Evolutionary conservation across 2,888 invertebrate genomes (phyloP).

Genomic region (Andrena marginata): DNA sequence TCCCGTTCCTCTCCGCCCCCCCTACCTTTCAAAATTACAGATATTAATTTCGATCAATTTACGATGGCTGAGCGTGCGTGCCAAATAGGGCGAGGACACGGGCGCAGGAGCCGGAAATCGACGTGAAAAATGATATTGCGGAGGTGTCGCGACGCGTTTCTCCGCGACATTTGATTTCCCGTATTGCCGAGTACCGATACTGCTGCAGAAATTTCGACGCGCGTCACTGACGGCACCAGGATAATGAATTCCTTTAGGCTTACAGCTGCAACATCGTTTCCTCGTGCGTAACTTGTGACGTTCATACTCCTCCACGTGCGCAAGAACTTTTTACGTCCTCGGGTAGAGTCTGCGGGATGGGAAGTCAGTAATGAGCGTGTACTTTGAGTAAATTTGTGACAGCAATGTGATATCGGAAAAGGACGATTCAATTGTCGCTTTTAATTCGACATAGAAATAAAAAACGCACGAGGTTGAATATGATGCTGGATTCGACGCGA

Average conservation of each 20-base stretch:
- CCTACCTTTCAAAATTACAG: conserved; percentile 8
- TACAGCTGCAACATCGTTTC: neutral
- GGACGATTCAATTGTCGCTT: too few species aligned
- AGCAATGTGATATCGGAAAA: too few species aligned
- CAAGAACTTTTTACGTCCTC: neutral
- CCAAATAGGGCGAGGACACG: conserved; percentile 8
- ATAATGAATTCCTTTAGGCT: conserved; percentile 13
- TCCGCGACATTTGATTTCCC: conserved; percentile 42
- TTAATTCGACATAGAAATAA: too few species aligned
- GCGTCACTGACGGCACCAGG: neutral
- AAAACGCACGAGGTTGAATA: too few species aligned
- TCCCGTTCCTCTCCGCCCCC: neutral
- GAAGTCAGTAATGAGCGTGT: neutral
- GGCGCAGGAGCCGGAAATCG: neutral
- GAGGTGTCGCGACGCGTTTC: conserved; percentile 15
- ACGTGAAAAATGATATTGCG: conserved; percentile 48
- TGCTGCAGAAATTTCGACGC: conserved; percentile 21
- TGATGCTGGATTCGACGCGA: too few species aligned
- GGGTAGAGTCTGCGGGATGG: neutral
- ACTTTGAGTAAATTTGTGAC: neutral
- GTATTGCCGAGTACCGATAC: conserved; percentile 6
- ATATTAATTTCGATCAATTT: conserved; percentile 42
- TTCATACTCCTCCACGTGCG: neutral
- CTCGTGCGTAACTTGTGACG: neutral
- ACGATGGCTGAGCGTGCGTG: neutral